phyloP scores from a whole-genome alignment of 2,113 vertebrate genomes.

The Onychostoma macrolepis region DNA sequence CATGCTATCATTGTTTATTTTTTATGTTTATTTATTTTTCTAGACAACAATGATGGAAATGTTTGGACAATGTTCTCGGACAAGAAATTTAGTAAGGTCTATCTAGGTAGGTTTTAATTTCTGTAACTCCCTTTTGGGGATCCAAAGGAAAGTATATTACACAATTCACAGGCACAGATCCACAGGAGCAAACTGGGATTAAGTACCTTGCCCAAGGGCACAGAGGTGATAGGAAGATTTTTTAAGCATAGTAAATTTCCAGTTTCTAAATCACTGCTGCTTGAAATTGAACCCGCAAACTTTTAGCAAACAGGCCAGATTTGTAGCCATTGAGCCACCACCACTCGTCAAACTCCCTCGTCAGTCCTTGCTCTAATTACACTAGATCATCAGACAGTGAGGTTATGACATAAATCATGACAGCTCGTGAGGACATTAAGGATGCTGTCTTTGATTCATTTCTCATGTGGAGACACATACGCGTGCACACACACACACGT shows the following conservation, averaged over 20 bases:
- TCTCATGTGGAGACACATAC: not conserved
- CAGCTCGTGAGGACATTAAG: constrained; percentile 21
- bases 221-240: constrained; percentile 9
- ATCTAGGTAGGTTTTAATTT: not conserved
- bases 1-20: not conserved
- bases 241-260: constrained; percentile 8
- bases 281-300: constrained; percentile 16
- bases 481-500: constrained; percentile 8
- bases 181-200: constrained; percentile 6
- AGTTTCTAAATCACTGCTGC: constrained; percentile 18
- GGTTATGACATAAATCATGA: not conserved
- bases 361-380: constrained; percentile 41
- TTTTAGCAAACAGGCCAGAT: not conserved
- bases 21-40: not conserved
- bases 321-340: not conserved
- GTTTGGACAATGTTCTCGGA: not conserved
- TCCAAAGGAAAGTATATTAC: constrained; percentile 10
- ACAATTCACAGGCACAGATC: not conserved
- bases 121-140: not conserved
- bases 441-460: not conserved
- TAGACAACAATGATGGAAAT: not conserved
- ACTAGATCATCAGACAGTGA: constrained; percentile 27
- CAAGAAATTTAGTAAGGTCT: not conserved
- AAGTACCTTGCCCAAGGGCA: not conserved
- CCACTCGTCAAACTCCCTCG: not conserved